Evolutionary conservation across 1,140 invertebrate genomes (phyloP).

Genomic region (Macrobrachium rosenbergii): DNA sequence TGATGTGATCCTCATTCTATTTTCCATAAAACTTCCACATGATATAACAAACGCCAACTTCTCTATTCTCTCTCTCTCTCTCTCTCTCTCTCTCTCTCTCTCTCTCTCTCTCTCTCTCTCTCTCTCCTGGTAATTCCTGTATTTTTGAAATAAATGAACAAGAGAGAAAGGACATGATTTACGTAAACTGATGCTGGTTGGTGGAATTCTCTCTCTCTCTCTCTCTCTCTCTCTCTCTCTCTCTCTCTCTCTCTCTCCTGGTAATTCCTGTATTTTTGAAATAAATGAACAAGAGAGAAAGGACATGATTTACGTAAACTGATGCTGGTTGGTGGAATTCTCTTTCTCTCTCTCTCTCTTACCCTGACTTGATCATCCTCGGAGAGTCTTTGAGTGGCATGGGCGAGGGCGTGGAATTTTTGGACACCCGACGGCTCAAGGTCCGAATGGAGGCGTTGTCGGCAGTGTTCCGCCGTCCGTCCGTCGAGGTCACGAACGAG

Average conservation of each 20-base stretch:
- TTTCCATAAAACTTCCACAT: no score
- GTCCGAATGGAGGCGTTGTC: constrained; percentile 34
- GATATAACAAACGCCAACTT: no score
- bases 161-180: not conserved
- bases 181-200: not conserved
- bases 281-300: not conserved
- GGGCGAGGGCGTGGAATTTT: constrained; percentile 43
- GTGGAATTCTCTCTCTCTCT: not conserved
- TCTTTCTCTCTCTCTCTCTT: not conserved
- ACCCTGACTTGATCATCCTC: not conserved
- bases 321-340: not conserved
- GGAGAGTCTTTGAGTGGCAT: constrained; percentile 29
- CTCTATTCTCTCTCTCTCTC: not conserved
- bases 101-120: no score
- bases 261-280: not conserved
- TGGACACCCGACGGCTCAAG: constrained; percentile 39
- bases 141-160: not conserved
- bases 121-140: no score
- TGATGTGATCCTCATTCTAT: no score
- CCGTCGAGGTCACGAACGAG: constrained; percentile 42
- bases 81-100: not conserved
- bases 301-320: not conserved
- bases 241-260: not conserved
- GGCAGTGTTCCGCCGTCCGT: constrained; percentile 8
- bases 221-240: not conserved